phyloP scores from a whole-genome alignment of 2,113 vertebrate genomes.

The Myrmecobius fasciatus region DNA sequence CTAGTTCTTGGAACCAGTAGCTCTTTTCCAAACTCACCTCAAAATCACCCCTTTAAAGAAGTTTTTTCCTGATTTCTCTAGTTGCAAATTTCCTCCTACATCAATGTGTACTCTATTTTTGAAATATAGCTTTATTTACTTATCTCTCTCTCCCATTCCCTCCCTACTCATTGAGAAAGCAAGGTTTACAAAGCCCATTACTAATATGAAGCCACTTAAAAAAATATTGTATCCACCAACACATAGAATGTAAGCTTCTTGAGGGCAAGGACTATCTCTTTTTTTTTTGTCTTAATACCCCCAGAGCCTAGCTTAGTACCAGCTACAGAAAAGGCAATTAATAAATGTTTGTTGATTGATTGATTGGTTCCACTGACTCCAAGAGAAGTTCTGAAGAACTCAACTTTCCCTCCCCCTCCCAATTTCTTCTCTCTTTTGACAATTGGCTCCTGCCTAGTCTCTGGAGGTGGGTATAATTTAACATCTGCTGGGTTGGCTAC shows the following conservation, averaged over 20 bases:
- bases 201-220: neutral
- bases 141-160: neutral
- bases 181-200: neutral
- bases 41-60: neutral
- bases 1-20: neutral
- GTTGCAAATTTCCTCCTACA: neutral
- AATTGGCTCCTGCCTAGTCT: neutral
- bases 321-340: neutral
- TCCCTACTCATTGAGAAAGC: neutral
- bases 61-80: neutral
- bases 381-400: neutral
- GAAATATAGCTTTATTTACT: neutral
- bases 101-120: neutral
- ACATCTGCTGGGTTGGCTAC: constrained; percentile 37
- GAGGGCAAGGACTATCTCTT: neutral
- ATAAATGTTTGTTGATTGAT: neutral
- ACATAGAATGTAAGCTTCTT: neutral
- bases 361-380: neutral
- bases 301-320: neutral
- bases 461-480: constrained; percentile 37
- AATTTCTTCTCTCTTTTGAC: neutral
- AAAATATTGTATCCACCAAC: neutral
- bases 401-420: neutral
- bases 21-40: neutral
- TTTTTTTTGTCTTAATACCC: neutral